Percentiles rank a stretch among this genome's conserved stretches.
These are phyloP conservation scores for Pomacea canaliculata DNA, from an alignment of 2,888 invertebrate species.

Conservation along the genomic window DNA sequence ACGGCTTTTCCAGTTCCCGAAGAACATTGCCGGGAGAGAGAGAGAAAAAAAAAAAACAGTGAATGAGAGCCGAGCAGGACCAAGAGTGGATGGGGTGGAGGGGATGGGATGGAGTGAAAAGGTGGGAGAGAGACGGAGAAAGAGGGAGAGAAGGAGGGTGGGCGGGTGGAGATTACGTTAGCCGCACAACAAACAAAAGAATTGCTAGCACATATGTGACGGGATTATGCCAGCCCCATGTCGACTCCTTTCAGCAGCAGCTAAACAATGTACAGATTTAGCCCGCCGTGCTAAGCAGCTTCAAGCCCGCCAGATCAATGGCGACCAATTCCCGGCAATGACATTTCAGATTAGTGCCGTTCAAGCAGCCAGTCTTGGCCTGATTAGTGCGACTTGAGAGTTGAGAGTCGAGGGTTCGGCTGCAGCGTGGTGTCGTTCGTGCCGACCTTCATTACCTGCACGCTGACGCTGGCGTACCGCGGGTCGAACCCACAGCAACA, in stretches of 20 bases:
- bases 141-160: background rate
- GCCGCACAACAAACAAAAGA: constrained; percentile 9
- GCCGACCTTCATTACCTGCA: too few species aligned
- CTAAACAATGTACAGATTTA: too few species aligned
- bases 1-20: background rate
- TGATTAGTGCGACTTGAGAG: too few species aligned
- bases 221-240: background rate
- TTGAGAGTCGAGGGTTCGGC: too few species aligned
- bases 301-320: too few species aligned
- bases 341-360: too few species aligned
- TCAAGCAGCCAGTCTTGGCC: too few species aligned
- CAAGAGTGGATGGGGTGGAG: background rate
- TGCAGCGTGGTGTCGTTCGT: too few species aligned
- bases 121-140: background rate
- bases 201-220: constrained; percentile 8
- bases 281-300: too few species aligned
- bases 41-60: constrained; percentile 4
- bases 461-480: too few species aligned
- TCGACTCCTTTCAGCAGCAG: background rate
- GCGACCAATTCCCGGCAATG: too few species aligned
- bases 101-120: background rate
- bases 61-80: background rate
- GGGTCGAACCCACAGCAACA: too few species aligned
- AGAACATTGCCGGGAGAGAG: background rate
- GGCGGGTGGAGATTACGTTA: background rate